Percentiles rank a stretch among this genome's conserved stretches.
Evolutionary conservation across 2,113 vertebrate species (phyloP).

Genomic region (Tringa solitaria): DNA sequence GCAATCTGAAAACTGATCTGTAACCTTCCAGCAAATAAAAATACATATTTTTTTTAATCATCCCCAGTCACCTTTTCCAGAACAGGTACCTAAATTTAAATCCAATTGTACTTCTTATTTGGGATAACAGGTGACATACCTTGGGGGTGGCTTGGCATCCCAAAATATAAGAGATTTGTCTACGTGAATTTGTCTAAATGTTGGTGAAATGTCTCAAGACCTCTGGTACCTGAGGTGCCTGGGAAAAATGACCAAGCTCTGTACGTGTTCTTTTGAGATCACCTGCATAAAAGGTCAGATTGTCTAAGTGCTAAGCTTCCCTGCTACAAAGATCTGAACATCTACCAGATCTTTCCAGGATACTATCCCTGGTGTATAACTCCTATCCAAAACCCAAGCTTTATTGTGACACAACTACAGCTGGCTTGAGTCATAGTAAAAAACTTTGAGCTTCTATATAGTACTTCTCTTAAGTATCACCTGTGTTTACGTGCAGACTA

Average conservation of each 20-base stretch:
- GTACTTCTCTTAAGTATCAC: not conserved
- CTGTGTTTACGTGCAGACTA: not conserved
- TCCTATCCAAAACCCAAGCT: not conserved
- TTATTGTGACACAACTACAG: not conserved
- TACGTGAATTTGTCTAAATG: not conserved
- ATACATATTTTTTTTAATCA: too few relatives aligned
- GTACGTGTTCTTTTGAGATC: not conserved
- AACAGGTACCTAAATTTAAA: not conserved
- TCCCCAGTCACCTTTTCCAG: not conserved
- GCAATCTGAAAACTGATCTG: not conserved
- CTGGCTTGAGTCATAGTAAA: not conserved
- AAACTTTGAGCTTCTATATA: not conserved
- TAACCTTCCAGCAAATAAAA: not conserved
- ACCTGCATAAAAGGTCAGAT: not conserved
- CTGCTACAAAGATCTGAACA: not conserved
- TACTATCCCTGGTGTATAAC: not conserved
- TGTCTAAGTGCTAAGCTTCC: not conserved
- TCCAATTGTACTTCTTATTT: not conserved
- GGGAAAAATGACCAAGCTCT: not conserved
- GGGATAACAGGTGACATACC: not conserved
- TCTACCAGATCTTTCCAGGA: not conserved
- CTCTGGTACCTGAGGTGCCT: not conserved
- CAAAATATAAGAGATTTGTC: not conserved
- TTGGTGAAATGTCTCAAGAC: not conserved
- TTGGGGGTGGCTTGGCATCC: fast-evolving